Base-by-base conservation (phyloP, 2,113 vertebrate genomes). In the Cariama cristata region DNA sequence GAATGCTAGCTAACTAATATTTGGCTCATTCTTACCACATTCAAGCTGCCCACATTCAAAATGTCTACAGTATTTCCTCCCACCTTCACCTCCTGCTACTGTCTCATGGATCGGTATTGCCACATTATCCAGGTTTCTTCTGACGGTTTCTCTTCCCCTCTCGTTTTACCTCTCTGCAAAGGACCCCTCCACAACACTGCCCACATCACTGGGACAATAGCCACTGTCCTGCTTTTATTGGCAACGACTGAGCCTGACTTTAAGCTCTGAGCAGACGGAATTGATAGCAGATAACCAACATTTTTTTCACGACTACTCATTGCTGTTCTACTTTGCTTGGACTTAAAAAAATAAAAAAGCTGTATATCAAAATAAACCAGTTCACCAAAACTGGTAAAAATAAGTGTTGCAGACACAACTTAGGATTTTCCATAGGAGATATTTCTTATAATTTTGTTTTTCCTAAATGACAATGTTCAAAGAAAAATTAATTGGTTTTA, bases 1-100 rank as follows among this genome's bases (percentile, higher is more conserved):
- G 66, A 94, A 35, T 38, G 63, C n/a, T 32, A 92, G 44, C 44
- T 96, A 73, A 66, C 77, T 97, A 95, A 89, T 96, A 91, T 74
- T 91, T 87, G 76, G 53, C 49, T 96, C 40, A 2, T 79, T 67
- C 64, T 91, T 81, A 62, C 53, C 11, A 4, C 47, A 35, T 45
- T 80, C 42, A 77, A 74, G 86, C 91, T 86, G 79, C 86, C 72
- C 72, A 81, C 84, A 22, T 68, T 64, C 27, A 56, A 71, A 96
- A 33, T 0, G 11, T 63, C 91, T 91, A 68, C 89, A 82, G 26
- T 33, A 60, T 87, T 95, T 91, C 90, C 85, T 89, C 84, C 91
- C 89, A 91, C 60, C 45, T 62, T 93, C 60, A 69, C 28, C 52
- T 87, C 62, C 91, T 75, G 69, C 64, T 86, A 33, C 33, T 45